Percentiles rank a stretch among this genome's conserved stretches.
These are phyloP conservation scores for Neodiprion fabricii DNA, from an alignment of 1,140 invertebrate genomes.

Conservation along the genomic window DNA sequence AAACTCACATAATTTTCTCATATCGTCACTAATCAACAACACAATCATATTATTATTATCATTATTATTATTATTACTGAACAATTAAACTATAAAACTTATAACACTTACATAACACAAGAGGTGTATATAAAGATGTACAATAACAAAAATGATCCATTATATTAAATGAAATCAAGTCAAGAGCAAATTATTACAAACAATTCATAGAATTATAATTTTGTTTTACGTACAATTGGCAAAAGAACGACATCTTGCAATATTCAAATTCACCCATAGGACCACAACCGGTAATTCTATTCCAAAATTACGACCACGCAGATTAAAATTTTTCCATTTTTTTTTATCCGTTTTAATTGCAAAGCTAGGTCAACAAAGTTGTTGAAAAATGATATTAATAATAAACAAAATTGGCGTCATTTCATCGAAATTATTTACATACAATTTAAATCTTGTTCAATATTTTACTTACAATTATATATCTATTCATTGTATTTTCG, in stretches of 20 bases:
- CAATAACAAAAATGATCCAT: constrained; percentile 55
- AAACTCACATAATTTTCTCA: constrained; percentile 42
- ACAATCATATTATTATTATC: constrained; percentile 32
- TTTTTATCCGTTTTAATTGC: too few relatives aligned
- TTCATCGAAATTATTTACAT: too few relatives aligned
- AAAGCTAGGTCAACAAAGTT: too few relatives aligned
- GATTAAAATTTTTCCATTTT: too few relatives aligned
- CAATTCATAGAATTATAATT: constrained; percentile 44
- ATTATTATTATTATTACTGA: constrained; percentile 34
- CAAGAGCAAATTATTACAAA: constrained; percentile 39
- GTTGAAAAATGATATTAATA: too few relatives aligned
- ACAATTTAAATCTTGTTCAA: too few relatives aligned
- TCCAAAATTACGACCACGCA: too few relatives aligned
- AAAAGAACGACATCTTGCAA: constrained; percentile 13
- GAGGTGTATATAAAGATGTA: constrained; percentile 32
- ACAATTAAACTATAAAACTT: constrained; percentile 43
- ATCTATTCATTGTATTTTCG: too few relatives aligned
- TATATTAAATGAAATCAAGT: constrained; percentile 55
- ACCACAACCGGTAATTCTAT: too few relatives aligned
- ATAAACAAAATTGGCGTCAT: too few relatives aligned
- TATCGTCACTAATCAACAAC: constrained; percentile 47
- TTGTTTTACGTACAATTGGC: constrained; percentile 36
- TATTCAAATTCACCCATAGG: too few relatives aligned
- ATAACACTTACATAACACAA: constrained; percentile 45
- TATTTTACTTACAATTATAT: too few relatives aligned